A percentile compares a stretch with the other conserved stretches of the same genome.
phyloP scores from a whole-genome alignment of 2,888 invertebrate genomes.

The Sinohyriopsis cumingii region DNA sequence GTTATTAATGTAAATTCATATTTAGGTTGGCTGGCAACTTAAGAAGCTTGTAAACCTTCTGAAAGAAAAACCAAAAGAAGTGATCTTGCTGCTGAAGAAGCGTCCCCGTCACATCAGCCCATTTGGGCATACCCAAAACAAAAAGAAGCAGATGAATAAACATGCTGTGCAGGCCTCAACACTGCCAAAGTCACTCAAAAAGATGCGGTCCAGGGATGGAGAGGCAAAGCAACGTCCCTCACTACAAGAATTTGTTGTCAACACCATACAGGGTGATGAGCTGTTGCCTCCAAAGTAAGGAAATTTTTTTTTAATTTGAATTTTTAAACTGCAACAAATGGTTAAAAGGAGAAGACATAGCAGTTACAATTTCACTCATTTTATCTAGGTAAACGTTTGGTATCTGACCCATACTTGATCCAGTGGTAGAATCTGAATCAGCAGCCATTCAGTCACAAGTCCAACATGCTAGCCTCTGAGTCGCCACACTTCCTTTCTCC shows the following conservation, averaged over 20 bases:
- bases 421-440: too few species aligned
- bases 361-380: too few species aligned
- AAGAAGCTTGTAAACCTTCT: conserved; percentile 81
- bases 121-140: conserved; percentile 77
- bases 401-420: too few species aligned
- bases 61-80: conserved; percentile 86
- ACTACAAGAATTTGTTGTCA: conserved; percentile 57
- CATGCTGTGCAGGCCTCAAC: conserved; percentile 45
- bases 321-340: neutral
- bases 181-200: conserved; percentile 61
- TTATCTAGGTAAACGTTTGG: too few species aligned
- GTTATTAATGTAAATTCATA: neutral
- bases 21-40: conserved; percentile 85
- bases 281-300: conserved; percentile 58
- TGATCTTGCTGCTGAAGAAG: conserved; percentile 86
- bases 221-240: conserved; percentile 57
- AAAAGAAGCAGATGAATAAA: conserved; percentile 48
- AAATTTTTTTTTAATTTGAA: too few species aligned
- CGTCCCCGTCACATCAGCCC: conserved; percentile 84
- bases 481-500: too few species aligned
- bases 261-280: conserved; percentile 35
- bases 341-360: too few species aligned
- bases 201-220: conserved; percentile 57
- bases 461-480: too few species aligned
- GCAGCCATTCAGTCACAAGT: too few species aligned